A percentile compares a stretch with the other conserved stretches of the same genome.
Conservation (phyloP, 2,797 vertebrate species). For the Gallinago nigripennis region DNA sequence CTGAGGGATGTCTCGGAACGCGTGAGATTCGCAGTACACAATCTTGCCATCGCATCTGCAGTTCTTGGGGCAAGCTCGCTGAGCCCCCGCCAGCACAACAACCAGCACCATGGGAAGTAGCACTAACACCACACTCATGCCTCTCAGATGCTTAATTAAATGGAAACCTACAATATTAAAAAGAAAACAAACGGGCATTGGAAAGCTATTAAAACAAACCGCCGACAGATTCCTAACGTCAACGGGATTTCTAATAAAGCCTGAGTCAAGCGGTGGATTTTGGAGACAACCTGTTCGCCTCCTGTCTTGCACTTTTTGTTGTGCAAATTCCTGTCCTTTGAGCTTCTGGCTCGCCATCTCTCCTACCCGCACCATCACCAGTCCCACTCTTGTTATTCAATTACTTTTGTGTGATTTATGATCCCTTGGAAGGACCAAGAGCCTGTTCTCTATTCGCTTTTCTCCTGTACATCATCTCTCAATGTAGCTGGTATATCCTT, state of each 20-base stretch:
- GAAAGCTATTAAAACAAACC: constrained; percentile 2
- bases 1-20: constrained; percentile 91
- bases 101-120: constrained; percentile 78
- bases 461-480: background rate
- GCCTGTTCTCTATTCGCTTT: background rate
- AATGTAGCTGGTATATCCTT: background rate
- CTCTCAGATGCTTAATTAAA: constrained; percentile 76
- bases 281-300: background rate
- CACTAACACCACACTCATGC: constrained; percentile 74
- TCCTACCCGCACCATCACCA: background rate
- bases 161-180: constrained; percentile 76
- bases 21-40: constrained; percentile 96
- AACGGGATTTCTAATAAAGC: background rate
- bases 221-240: background rate
- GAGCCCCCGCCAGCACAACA: constrained; percentile 82
- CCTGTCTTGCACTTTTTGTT: background rate
- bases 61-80: constrained; percentile 91
- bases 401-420: background rate
- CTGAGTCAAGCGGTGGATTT: background rate
- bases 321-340: background rate
- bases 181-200: constrained; percentile 62
- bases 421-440: background rate
- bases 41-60: constrained; percentile 98
- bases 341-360: background rate
- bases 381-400: background rate